A percentile compares a stretch with the other conserved stretches of the same genome.
phyloP scores from a whole-genome alignment of 2,888 invertebrate species.

The Clepsis dumicolana region DNA sequence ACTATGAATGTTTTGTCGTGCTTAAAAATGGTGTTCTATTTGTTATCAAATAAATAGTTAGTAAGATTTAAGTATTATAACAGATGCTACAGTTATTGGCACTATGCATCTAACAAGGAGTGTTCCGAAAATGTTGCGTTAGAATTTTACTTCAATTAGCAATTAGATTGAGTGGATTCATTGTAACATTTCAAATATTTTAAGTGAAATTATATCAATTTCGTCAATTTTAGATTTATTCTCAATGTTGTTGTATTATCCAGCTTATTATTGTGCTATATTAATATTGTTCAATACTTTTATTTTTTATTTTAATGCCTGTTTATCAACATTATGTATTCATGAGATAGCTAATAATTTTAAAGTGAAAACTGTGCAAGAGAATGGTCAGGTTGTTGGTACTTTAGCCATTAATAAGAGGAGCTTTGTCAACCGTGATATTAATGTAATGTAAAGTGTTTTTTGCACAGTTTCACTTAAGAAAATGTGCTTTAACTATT shows the following conservation, averaged over 20 bases:
- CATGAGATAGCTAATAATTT: slow-evolving; percentile 58
- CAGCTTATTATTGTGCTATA: slow-evolving; percentile 60
- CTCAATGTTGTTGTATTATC: slow-evolving; percentile 69
- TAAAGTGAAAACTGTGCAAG: slow-evolving; percentile 78
- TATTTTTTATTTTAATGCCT: slow-evolving; percentile 53
- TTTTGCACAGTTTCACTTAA: slow-evolving; percentile 78
- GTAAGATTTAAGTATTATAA: slow-evolving; percentile 84
- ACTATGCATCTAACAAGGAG: slow-evolving; percentile 72
- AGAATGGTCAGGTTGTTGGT: slow-evolving; percentile 63
- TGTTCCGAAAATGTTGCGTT: slow-evolving; percentile 59
- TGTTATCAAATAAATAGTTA: slow-evolving; percentile 86
- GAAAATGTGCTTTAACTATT: slow-evolving; percentile 69
- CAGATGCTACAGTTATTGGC: slow-evolving; percentile 86
- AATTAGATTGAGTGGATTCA: slow-evolving; percentile 65
- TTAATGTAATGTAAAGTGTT: slow-evolving; percentile 70
- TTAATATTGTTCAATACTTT: slow-evolving; percentile 45
- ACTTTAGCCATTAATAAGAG: slow-evolving; percentile 63
- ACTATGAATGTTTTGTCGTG: slow-evolving; percentile 87
- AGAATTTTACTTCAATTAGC: slow-evolving; percentile 61
- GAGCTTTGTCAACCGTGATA: slow-evolving; percentile 79
- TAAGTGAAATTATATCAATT: slow-evolving; percentile 85
- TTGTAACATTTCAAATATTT: slow-evolving; percentile 68
- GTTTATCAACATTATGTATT: slow-evolving; percentile 50
- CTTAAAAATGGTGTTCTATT: slow-evolving; percentile 87
- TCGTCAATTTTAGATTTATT: slow-evolving; percentile 84